Percentiles rank a stretch among this genome's conserved stretches.
Evolutionary conservation across 2,888 invertebrate genomes (phyloP).

Genomic region (Cheiracanthium punctorium): DNA sequence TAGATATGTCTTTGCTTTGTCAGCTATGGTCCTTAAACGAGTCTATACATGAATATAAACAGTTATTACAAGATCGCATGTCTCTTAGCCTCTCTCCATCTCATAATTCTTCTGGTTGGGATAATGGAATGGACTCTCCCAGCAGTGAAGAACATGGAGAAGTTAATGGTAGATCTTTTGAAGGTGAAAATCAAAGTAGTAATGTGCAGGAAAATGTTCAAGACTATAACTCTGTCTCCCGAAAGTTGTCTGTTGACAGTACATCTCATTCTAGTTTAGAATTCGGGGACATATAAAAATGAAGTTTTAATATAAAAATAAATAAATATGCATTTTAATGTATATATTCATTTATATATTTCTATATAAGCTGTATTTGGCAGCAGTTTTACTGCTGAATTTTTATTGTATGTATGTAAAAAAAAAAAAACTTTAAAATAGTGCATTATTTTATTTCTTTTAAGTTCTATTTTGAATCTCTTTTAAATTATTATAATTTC

Average conservation of each 20-base stretch:
- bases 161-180: constrained; percentile 43
- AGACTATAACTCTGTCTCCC: constrained; percentile 15
- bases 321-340: no score
- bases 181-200: constrained; percentile 24
- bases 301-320: background rate
- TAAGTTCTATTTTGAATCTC: no score
- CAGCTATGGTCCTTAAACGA: constrained; percentile 95
- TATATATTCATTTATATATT: no score
- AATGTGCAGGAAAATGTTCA: constrained; percentile 1
- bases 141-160: constrained; percentile 64
- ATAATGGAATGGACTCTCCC: constrained; percentile 65
- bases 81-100: constrained; percentile 61
- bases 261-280: constrained; percentile 69
- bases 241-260: constrained; percentile 53
- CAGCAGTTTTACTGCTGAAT: no score
- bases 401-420: no score
- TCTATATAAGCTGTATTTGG: no score
- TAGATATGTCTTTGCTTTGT: constrained; percentile 91
- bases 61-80: constrained; percentile 76
- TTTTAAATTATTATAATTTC: no score
- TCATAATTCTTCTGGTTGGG: constrained; percentile 68
- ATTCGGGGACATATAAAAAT: constrained; percentile 61
- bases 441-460: no score
- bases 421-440: no score
- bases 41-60: constrained; percentile 91